A percentile compares a stretch with the other conserved stretches of the same genome.
Conservation (phyloP, 64 coral and sea anemone genomes). For the Dendrophyllia cribrosa region DNA sequence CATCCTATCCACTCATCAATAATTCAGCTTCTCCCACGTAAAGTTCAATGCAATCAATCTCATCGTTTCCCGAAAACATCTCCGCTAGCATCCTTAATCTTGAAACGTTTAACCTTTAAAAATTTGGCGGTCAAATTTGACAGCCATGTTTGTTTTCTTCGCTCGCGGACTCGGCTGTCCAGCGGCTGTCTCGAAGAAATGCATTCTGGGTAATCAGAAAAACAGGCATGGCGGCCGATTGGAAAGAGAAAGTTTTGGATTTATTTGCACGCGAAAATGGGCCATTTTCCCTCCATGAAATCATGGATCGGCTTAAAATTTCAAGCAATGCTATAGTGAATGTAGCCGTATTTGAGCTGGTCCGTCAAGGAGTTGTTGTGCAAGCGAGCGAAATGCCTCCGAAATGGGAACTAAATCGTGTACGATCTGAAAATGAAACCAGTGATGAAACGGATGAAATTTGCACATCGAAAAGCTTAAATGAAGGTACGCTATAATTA, state of each 20-base stretch:
- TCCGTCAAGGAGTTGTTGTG: conserved; percentile 8
- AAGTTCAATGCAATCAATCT: neutral
- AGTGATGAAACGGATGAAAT: neutral
- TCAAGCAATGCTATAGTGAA: conserved; percentile 17
- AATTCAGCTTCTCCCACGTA: neutral
- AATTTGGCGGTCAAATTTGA: neutral
- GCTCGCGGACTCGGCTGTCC: conserved; percentile 13
- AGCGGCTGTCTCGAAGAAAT: conserved; percentile 7
- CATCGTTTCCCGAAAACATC: neutral
- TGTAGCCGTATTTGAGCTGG: conserved; percentile 28
- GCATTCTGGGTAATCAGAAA: conserved; percentile 40
- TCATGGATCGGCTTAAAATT: conserved; percentile 26
- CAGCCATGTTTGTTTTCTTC: conserved; percentile 49
- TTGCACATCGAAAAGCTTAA: neutral
- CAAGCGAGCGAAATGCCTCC: conserved; percentile 38
- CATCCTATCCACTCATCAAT: conserved; percentile 48
- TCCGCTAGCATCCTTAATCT: neutral
- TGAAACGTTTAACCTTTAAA: too few relatives aligned
- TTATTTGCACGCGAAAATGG: neutral
- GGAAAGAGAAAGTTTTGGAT: conserved; percentile 19
- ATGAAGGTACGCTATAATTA: too few relatives aligned
- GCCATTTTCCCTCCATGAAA: conserved; percentile 34
- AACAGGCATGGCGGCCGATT: conserved; percentile 58
- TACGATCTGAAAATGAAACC: neutral
- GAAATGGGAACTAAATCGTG: conserved; percentile 17